Base-by-base conservation (phyloP, 2,113 vertebrate genomes). In the Serilophus lunatus region DNA sequence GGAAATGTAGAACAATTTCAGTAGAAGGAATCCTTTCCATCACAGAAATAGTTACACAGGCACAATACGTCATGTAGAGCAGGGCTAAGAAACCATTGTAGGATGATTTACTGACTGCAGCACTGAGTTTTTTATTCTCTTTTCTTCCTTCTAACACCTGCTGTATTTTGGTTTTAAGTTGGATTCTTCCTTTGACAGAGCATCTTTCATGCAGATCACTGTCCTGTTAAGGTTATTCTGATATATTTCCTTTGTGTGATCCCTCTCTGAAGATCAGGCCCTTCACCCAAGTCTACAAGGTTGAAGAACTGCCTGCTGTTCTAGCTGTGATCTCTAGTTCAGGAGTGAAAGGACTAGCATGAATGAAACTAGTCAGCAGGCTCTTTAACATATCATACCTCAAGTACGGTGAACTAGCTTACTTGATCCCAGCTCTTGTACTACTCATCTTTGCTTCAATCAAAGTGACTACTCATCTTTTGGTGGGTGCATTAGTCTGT, bases 171-270 rank as follows among this genome's bases (percentile, higher is more conserved):
- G 80, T 89, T 95, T 93, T 82, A 76, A 88, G 70, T 61, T 80
- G 53, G 22, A 78, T 84, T 84, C 57, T 49, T 94, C 77, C 65
- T 94, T 85, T 88, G 80, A 79, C 84, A 82, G 66, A 86, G 29
- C 65, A 94, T 95, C 69, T 36, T 59, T 97, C 93, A 86, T 94
- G 86, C 81, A 95, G 80, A 95, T 95, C 78, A 53, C 68, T 88
- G 82, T 94, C 93, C 92, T 93, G 53, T 65, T 95, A 75, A 82
- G 86, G 76, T 93, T 93, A 92, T 89, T 90, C 65, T 93, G 88
- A 95, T 94, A 63, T 83, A 94, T 93, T 91, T 70, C 65, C 35
- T 94, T 95, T 82, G 36, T 90, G 50, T 81, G 69, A 42, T 95
- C 26, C 4, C 28, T 70, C n/a, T 96, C 75, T 92, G 90, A 94